Conservation (phyloP, 23 tunicate species). For the Ascidia mentula region DNA sequence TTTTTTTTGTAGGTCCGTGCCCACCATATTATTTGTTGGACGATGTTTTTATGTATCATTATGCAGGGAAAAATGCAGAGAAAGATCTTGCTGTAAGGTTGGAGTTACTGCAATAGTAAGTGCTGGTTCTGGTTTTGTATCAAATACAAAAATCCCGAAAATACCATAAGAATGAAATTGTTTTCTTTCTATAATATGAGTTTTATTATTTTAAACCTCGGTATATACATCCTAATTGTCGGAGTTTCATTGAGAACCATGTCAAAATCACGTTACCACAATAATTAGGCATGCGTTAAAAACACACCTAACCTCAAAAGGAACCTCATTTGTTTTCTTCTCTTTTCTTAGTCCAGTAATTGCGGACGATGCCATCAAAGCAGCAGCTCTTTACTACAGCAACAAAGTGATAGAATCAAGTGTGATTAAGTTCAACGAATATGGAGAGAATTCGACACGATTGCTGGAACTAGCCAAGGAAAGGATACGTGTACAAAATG, state of each 20-base stretch:
- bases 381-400: background rate
- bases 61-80: background rate
- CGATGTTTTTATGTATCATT: background rate
- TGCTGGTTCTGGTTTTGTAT: too few relatives aligned
- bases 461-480: background rate
- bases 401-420: background rate
- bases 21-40: constrained; percentile 2
- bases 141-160: too few relatives aligned
- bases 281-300: too few relatives aligned
- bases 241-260: too few relatives aligned
- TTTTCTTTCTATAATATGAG: too few relatives aligned
- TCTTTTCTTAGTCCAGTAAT: background rate
- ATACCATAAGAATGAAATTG: too few relatives aligned
- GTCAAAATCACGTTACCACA: too few relatives aligned
- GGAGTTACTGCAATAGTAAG: background rate
- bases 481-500: too few relatives aligned
- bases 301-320: too few relatives aligned
- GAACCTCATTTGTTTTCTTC: background rate
- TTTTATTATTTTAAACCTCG: too few relatives aligned
- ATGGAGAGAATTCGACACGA: background rate
- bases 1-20: background rate
- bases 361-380: background rate
- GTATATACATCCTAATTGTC: too few relatives aligned
- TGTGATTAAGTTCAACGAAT: constrained; percentile 1
- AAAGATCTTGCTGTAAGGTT: background rate